Evolutionary conservation across 2,113 vertebrate genomes (phyloP), one percentile per base, ranked within the genome.

Genomic region (Eleginops maclovinus): DNA sequence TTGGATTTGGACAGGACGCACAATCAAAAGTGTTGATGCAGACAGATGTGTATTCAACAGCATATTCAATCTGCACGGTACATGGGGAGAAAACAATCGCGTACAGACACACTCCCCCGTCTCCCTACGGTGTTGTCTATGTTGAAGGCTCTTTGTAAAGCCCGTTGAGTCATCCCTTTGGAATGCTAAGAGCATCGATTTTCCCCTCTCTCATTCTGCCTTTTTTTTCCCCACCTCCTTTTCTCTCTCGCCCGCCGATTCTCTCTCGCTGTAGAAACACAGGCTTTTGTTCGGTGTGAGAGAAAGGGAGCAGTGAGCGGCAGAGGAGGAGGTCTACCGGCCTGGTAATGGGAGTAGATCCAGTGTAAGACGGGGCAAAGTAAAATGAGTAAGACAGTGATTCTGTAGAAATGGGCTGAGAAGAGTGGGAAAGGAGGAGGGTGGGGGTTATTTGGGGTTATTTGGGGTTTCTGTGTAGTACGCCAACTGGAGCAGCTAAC

Each of bases 101-200:
- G 2, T 36, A 67, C 51, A 74, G 24, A 36, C 59, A 15, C 75
- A 78, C 79, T 77, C 51, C 58, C 72, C 75, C 65, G n/a, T 62
- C 61, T 79, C 75, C 71, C 58, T 59, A 26, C 44, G 76, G 72
- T 58, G 60, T 80, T 75, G 77, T 77, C 72, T 87, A 15, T 79
- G 80, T 72, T 21, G 50, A 82, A 71, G 53, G 75, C 74, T 83
- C 79, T 91, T 87, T 84, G 81, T 71, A 50, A 77, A 80, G 79
- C 77, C 22, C 28, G 85, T 92, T 92, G 88, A 91, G 83, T 93
- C 87, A 94, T 87, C 83, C 69, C 68, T 90, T 75, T 88, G 91
- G 92, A 93, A 94, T 93, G 87, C 83, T 82, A 86, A 86, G 77
- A 91, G 88, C 89, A 90, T 89, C 17, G 65, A 84, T 83, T 85